Percentiles rank a stretch among this genome's conserved stretches.
Conservation (phyloP, 2,113 vertebrate species). For the Pycnonotus jocosus region DNA sequence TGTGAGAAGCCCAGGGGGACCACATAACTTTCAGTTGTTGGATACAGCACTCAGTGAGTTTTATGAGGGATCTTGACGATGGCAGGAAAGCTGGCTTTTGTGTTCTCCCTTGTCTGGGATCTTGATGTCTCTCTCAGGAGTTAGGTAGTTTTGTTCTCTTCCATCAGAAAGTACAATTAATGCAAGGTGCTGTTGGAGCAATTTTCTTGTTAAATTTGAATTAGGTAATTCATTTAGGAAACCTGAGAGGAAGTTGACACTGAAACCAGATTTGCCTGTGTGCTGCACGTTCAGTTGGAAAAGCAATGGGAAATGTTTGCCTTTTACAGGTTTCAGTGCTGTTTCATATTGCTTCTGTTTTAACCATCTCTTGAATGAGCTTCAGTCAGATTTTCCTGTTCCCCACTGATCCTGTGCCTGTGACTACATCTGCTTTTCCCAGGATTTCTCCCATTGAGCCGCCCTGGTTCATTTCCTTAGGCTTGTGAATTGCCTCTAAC, state of each 20-base stretch:
- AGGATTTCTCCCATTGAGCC: background rate
- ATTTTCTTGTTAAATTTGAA: background rate
- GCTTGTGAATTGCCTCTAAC: background rate
- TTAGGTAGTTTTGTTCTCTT: background rate
- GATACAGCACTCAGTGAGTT: background rate
- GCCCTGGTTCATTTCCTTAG: background rate
- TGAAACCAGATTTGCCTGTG: background rate
- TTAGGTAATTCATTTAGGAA: slow-evolving; percentile 1
- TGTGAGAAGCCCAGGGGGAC: slow-evolving; percentile 8
- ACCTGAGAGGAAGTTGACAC: background rate
- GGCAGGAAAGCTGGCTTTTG: background rate
- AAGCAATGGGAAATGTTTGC: background rate
- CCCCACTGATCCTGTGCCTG: background rate
- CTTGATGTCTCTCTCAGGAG: slow-evolving; percentile 35
- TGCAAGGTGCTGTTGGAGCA: background rate
- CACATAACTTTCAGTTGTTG: slow-evolving; percentile 19
- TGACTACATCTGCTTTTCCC: background rate
- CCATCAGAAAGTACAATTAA: slow-evolving; percentile 1
- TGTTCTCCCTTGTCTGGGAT: background rate
- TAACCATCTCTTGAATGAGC: background rate
- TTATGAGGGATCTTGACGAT: background rate
- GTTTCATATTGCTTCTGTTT: background rate
- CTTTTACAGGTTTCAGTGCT: background rate
- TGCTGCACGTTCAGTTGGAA: background rate
- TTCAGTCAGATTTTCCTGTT: background rate